phyloP scores from a whole-genome alignment of 1,140 invertebrate genomes.

The Ceratosolen solmsi region DNA sequence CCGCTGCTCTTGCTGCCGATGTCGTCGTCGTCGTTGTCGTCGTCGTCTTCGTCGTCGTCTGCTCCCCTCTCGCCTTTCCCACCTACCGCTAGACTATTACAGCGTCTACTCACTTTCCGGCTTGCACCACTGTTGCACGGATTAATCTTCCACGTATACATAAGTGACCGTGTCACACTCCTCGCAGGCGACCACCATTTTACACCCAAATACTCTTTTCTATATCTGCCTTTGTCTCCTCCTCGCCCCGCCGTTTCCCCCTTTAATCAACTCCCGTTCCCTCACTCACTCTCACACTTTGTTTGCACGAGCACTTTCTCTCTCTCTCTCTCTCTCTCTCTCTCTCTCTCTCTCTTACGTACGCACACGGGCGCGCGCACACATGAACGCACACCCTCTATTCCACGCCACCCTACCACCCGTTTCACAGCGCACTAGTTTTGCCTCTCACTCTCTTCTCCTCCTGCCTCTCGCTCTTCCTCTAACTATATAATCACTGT shows the following conservation, averaged over 20 bases:
- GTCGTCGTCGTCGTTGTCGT: not conserved
- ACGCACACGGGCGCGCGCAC: not conserved
- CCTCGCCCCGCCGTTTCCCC: not conserved
- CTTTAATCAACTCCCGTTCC: not conserved
- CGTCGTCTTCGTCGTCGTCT: not conserved
- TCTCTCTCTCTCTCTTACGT: not conserved
- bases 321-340: conserved; percentile 4
- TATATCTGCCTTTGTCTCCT: not conserved
- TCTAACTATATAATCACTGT: no score
- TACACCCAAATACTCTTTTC: conserved; percentile 33
- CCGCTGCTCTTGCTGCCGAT: conserved; percentile 1
- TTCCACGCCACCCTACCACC: no score
- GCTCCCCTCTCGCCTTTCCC: conserved; percentile 1
- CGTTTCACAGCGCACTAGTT: no score
- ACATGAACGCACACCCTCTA: no score
- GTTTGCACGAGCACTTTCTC: not conserved
- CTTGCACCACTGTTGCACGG: not conserved
- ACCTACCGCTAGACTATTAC: not conserved
- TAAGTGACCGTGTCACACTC: conserved; percentile 40
- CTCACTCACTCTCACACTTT: not conserved
- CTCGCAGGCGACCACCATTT: conserved; percentile 46
- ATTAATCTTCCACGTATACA: conserved; percentile 47
- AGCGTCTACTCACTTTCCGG: not conserved
- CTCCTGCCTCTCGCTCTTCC: not conserved
- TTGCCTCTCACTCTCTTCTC: not conserved